These are phyloP conservation scores for Cotesia congregata DNA, from an alignment of 2,888 invertebrate genomes.

Conservation along the genomic window DNA sequence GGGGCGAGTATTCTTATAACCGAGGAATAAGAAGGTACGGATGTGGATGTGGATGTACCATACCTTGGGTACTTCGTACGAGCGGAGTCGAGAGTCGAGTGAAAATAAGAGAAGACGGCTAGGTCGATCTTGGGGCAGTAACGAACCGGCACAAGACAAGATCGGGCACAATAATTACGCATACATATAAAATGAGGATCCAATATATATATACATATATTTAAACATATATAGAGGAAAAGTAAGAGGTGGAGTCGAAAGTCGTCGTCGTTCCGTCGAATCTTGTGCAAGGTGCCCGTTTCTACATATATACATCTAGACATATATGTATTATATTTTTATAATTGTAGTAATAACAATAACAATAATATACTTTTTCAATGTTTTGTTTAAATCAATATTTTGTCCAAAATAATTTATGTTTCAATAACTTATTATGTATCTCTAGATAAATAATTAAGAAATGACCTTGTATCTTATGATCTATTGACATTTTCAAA, in stretches of 20 bases:
- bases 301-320: slow-evolving; percentile 5
- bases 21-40: not conserved
- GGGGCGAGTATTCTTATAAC: slow-evolving; percentile 7
- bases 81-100: slow-evolving; percentile 2
- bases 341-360: too few species aligned
- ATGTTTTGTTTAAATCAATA: too few species aligned
- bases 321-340: too few species aligned
- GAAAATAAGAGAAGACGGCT: slow-evolving; percentile 14
- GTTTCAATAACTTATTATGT: too few species aligned
- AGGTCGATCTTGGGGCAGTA: slow-evolving; percentile 47
- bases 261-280: slow-evolving; percentile 25
- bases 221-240: slow-evolving; percentile 43
- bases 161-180: slow-evolving; percentile 62
- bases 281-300: slow-evolving; percentile 27
- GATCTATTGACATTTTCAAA: too few species aligned
- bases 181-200: slow-evolving; percentile 56
- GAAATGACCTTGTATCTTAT: too few species aligned
- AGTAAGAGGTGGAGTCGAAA: slow-evolving; percentile 47
- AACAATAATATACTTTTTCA: too few species aligned
- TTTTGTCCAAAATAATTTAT: too few species aligned
- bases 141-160: slow-evolving; percentile 57
- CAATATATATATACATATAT: slow-evolving; percentile 48
- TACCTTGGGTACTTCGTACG: not conserved
- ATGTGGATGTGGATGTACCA: not conserved
- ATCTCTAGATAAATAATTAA: too few species aligned